Evolutionary conservation across 1,140 invertebrate genomes (phyloP).

Genomic region (Bombyx mandarina): DNA sequence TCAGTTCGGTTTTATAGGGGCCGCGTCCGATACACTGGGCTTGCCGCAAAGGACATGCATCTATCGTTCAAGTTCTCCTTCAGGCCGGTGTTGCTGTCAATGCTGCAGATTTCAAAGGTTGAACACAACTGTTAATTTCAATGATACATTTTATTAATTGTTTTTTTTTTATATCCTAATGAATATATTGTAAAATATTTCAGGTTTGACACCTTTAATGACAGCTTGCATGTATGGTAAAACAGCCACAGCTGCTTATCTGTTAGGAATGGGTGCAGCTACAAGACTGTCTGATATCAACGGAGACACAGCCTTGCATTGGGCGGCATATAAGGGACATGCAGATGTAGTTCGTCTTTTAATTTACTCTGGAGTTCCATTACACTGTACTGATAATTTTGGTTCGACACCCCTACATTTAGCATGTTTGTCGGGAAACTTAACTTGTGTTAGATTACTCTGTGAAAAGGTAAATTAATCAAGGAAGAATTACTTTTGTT

Average conservation of each 20-base stretch:
- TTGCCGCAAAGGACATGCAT: slow-evolving; percentile 86
- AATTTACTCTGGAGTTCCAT: slow-evolving; percentile 91
- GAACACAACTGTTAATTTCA: neutral
- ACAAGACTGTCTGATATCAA: slow-evolving; percentile 91
- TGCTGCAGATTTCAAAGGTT: slow-evolving; percentile 88
- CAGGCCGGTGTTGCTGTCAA: slow-evolving; percentile 91
- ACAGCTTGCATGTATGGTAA: slow-evolving; percentile 94
- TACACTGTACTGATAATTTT: slow-evolving; percentile 92
- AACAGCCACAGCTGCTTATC: slow-evolving; percentile 88
- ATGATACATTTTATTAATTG: too few species aligned
- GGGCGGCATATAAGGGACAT: slow-evolving; percentile 94
- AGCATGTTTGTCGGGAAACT: slow-evolving; percentile 90
- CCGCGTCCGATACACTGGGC: slow-evolving; percentile 94
- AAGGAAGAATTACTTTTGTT: neutral
- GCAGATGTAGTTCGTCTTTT: slow-evolving; percentile 88
- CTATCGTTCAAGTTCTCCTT: slow-evolving; percentile 85
- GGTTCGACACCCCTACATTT: slow-evolving; percentile 94
- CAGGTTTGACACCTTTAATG: slow-evolving; percentile 87
- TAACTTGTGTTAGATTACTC: slow-evolving; percentile 83
- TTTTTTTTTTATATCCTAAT: too few species aligned
- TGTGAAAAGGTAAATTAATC: slow-evolving; percentile 82
- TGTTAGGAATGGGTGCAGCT: slow-evolving; percentile 88
- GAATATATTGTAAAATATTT: neutral
- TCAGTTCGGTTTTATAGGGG: slow-evolving; percentile 71
- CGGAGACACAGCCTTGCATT: slow-evolving; percentile 92